These are phyloP conservation scores for Sphaerophoria taeniata DNA, from an alignment of 2,888 invertebrate genomes.

Conservation along the genomic window DNA sequence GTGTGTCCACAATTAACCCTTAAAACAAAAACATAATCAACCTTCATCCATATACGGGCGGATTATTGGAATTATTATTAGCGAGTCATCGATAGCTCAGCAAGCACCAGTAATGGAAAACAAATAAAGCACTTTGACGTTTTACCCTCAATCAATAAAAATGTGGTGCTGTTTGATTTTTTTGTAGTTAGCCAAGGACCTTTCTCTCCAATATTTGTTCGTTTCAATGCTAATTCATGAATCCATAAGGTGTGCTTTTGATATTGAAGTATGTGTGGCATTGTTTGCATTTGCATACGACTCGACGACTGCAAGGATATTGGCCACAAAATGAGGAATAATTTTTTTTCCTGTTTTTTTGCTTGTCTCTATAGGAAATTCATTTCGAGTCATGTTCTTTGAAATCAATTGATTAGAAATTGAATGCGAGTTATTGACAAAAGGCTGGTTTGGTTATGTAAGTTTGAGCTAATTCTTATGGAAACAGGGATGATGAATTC, in stretches of 20 bases:
- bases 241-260: not conserved
- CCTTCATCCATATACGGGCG: constrained; percentile 8
- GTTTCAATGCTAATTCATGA: constrained; percentile 15
- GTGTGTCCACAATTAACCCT: not conserved
- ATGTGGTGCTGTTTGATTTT: constrained; percentile 17
- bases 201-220: not conserved
- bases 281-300: constrained; percentile 39
- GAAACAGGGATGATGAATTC: not conserved
- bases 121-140: constrained; percentile 53
- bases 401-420: constrained; percentile 47
- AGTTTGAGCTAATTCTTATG: constrained; percentile 4
- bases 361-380: constrained; percentile 20
- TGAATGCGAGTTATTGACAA: constrained; percentile 13
- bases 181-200: not conserved
- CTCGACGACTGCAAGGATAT: constrained; percentile 16
- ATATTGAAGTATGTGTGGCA: constrained; percentile 33
- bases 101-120: not conserved
- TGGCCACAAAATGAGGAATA: constrained; percentile 31
- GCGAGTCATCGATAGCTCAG: constrained; percentile 60
- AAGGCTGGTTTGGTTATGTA: not conserved
- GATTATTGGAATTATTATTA: constrained; percentile 69
- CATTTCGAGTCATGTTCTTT: constrained; percentile 16
- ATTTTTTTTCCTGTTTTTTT: constrained; percentile 3
- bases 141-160: constrained; percentile 38
- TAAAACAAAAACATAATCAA: not conserved